Base-by-base conservation (phyloP, 2,113 vertebrate genomes). In the Ramphastos sulfuratus region DNA sequence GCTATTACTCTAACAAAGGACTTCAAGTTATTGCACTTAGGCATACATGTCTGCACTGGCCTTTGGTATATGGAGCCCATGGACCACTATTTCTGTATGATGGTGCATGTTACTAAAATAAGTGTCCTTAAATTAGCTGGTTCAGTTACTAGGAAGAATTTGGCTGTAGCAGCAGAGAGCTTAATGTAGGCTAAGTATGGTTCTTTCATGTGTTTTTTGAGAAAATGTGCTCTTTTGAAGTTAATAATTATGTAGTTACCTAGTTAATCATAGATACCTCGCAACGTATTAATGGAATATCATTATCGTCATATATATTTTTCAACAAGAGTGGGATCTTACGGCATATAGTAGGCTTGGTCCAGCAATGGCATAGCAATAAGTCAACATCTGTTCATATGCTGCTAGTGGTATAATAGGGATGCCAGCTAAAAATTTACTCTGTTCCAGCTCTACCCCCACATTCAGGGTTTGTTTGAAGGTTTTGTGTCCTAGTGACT, bases 341-440 rank as follows among this genome's bases (percentile, higher is more conserved):
- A 55, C 1, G 7, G 48, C 16, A 8, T 44, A 58, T 58, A 27
- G 19, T 42, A 42, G 15, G 33, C 60, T 74, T 64, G n/a, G 52
- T 73, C 78, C 74, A 24, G 59, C 33, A 10, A 15, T 0, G 0
- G 37, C 4, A 2, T 4, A 72, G 69, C 61, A 52, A 4, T 37
- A 76, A 59, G 59, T 87, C 64, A 80, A 21, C 37, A 73, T 69
- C 82, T 76, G 11, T 83, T 67, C n/a, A 3, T 13, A 9, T 37
- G 46, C 56, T 89, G 33, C 35, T 80, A 20, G 27, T 39, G 25
- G 10, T 44, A 15, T 70, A 50, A 6, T 12, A 69, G 71, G 44
- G 44, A 15, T 74, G 37, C 59, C 82, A 69, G 1, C 6, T 30
- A 11, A 50, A 61, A 39, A 46, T 66, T n/a, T 44, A 56, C 14